These are phyloP conservation scores for Ectobius pallidus DNA, from an alignment of 2,888 invertebrate genomes.

Conservation along the genomic window DNA sequence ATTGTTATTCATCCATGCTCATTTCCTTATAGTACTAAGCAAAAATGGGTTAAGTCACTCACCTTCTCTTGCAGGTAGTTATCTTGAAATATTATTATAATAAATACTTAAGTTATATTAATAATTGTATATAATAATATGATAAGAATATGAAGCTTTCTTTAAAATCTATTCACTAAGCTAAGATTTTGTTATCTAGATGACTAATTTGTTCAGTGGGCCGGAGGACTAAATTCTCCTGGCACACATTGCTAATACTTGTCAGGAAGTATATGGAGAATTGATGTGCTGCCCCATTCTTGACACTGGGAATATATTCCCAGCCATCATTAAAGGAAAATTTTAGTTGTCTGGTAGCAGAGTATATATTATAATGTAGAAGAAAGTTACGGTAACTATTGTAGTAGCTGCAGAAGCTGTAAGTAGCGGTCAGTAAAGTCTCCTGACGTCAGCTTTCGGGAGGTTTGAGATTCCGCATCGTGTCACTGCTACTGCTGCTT, in stretches of 20 bases:
- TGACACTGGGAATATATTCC: constrained; percentile 12
- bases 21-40: constrained; percentile 39
- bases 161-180: constrained; percentile 36
- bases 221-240: constrained; percentile 27
- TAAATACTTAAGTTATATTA: constrained; percentile 45
- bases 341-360: constrained; percentile 15
- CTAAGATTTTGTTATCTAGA: constrained; percentile 32
- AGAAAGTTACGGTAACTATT: constrained; percentile 9
- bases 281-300: constrained; percentile 19
- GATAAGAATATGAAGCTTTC: constrained; percentile 45
- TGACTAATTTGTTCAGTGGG: constrained; percentile 28
- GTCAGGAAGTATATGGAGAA: constrained; percentile 43
- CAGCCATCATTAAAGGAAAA: neutral
- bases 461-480: neutral
- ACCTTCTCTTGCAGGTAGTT: constrained; percentile 34
- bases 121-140: constrained; percentile 45
- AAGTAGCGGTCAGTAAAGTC: neutral
- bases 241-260: constrained; percentile 42
- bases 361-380: constrained; percentile 1
- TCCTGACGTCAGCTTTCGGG: constrained; percentile 11
- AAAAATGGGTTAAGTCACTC: constrained; percentile 38
- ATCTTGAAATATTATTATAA: constrained; percentile 43
- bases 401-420: constrained; percentile 1
- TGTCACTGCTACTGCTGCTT: constrained; percentile 23
- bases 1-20: constrained; percentile 27